Percentiles rank a stretch among this genome's conserved stretches.
These are phyloP conservation scores for Phengaris alcon DNA, from an alignment of 2,888 invertebrate genomes.

Conservation along the genomic window DNA sequence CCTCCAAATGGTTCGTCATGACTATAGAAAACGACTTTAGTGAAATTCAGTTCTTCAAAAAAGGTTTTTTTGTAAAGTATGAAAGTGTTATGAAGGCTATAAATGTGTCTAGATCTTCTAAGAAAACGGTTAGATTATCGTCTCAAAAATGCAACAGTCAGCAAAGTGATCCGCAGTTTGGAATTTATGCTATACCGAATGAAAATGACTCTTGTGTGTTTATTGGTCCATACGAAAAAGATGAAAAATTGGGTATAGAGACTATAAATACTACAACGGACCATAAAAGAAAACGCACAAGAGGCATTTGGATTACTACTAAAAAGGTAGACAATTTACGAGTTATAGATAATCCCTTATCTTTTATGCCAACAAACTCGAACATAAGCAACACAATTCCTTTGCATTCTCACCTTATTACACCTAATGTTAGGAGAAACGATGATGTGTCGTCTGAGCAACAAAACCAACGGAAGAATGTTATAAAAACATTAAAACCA, in stretches of 20 bases:
- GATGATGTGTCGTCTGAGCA: not conserved
- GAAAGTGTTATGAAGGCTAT: constrained; percentile 73
- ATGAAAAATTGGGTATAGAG: constrained; percentile 64
- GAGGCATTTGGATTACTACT: constrained; percentile 66
- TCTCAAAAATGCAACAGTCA: constrained; percentile 52
- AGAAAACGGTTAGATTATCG: constrained; percentile 72
- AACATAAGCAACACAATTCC: constrained; percentile 32
- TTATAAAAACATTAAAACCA: constrained; percentile 54
- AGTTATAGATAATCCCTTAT: constrained; percentile 64
- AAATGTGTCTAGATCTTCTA: constrained; percentile 63
- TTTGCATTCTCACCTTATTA: constrained; percentile 29
- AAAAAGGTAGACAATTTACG: constrained; percentile 62
- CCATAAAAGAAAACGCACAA: constrained; percentile 48
- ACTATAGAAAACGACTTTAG: constrained; percentile 75
- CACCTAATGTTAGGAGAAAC: not conserved
- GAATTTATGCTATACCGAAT: constrained; percentile 68
- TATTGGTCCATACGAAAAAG: constrained; percentile 66
- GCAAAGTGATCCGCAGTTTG: constrained; percentile 56
- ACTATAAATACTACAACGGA: constrained; percentile 51
- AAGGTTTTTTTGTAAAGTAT: constrained; percentile 75
- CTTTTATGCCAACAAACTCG: constrained; percentile 50
- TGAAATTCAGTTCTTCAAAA: constrained; percentile 71
- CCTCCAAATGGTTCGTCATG: constrained; percentile 78
- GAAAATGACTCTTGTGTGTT: constrained; percentile 57
- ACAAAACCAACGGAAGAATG: constrained; percentile 31